Percentiles rank a stretch among this genome's conserved stretches.
Conservation (phyloP, 2,797 vertebrate species). For the Labroides dimidiatus region DNA sequence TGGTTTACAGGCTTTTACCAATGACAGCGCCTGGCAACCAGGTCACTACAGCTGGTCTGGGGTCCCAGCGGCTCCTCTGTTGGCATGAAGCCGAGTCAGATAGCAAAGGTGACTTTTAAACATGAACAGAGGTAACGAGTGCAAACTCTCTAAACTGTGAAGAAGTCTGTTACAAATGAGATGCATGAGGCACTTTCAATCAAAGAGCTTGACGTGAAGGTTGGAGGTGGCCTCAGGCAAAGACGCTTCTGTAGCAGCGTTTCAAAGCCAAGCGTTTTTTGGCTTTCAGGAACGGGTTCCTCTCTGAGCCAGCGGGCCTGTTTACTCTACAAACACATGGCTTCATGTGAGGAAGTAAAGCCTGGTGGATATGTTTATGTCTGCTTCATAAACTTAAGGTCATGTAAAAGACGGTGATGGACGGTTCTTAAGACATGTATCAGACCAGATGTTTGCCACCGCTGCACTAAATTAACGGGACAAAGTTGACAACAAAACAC, state of each 20-base stretch:
- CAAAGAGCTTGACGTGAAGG: conserved; percentile 30
- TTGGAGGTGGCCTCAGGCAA: conserved; percentile 21
- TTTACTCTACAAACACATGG: conserved; percentile 36
- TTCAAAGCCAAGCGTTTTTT: conserved; percentile 40
- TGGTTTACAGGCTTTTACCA: not conserved
- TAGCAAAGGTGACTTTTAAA: conserved; percentile 24
- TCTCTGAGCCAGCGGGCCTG: not conserved
- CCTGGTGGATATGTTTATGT: not conserved
- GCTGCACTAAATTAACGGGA: too few relatives aligned
- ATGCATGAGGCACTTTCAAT: conserved; percentile 28
- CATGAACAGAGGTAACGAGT: not conserved
- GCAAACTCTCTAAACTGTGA: conserved; percentile 8
- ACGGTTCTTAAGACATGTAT: too few relatives aligned
- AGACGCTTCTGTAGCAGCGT: conserved; percentile 17
- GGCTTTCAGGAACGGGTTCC: conserved; percentile 23
- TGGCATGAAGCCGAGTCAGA: not conserved
- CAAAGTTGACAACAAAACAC: too few relatives aligned
- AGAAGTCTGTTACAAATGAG: conserved; percentile 16
- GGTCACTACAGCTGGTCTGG: conserved; percentile 11
- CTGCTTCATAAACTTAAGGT: conserved; percentile 24
- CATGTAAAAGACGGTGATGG: too few relatives aligned
- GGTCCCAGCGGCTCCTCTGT: not conserved
- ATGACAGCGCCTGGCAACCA: not conserved
- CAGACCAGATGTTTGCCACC: too few relatives aligned
- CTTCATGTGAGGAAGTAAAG: conserved; percentile 4